A percentile compares a stretch with the other conserved stretches of the same genome.
Conservation (phyloP, 2,113 vertebrate genomes). For the Rhagologus leucostigma region DNA sequence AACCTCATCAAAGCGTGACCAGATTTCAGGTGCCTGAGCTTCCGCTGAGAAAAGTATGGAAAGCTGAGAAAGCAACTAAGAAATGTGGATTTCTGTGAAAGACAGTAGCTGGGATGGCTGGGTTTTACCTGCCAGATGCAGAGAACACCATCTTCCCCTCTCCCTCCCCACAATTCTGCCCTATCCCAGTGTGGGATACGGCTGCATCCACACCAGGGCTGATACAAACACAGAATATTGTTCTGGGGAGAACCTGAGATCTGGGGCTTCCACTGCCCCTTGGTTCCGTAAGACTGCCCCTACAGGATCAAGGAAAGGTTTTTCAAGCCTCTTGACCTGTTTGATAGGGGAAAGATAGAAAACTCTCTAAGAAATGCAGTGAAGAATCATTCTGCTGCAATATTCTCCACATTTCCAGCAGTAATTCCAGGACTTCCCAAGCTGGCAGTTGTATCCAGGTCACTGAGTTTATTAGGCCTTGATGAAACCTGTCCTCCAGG, state of each 20-base stretch:
- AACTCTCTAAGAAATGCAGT: background rate
- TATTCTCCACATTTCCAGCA: background rate
- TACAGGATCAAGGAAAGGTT: background rate
- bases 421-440: background rate
- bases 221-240: background rate
- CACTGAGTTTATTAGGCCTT: background rate
- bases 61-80: background rate
- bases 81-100: background rate
- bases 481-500: background rate
- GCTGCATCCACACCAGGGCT: background rate
- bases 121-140: background rate
- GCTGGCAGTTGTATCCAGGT: background rate
- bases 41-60: background rate
- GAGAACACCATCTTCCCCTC: background rate
- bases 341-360: background rate
- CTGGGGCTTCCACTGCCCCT: background rate
- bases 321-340: background rate
- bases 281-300: rapidly evolving
- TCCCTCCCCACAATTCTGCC: background rate
- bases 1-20: background rate
- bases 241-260: background rate
- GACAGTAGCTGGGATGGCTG: background rate
- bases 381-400: background rate
- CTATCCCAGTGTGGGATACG: rapidly evolving
- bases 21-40: background rate